Evolutionary conservation across 2,797 vertebrate genomes (phyloP), one percentile per base, ranked within the genome.

Genomic region (Sebastes umbrosus): DNA sequence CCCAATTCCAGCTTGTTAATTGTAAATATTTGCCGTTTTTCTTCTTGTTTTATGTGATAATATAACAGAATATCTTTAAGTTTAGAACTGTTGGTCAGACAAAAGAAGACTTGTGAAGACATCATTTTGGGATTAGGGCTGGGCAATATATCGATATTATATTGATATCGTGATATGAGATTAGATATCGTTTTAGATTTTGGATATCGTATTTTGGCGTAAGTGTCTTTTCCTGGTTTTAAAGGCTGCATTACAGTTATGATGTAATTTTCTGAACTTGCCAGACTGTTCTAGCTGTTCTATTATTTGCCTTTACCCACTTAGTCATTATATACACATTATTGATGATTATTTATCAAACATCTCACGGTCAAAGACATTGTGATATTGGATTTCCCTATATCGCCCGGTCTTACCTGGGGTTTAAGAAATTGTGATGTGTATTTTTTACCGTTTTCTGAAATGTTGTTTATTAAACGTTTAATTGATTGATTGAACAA

Each of bases 321-420:
- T 46, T 46, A 46, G 39, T 43, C 6, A 43, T 43, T 43, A 1
- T 16, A 43, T 43, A 1, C 39, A 43, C 39, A 43, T 43, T 43
- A 43, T 6, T 43, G 13, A 16, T 43, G 39, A 43, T 43, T 43
- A 43, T 43, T 43, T 0, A 43, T 43, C 39, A 43, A 43, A 46
- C 14, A 16, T 46, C 43, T 46, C 43, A 46, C 1, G 39, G 39
- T 43, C 39, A 43, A 43, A 43, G 0, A 46, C 14, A 46, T 18
- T 1, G 14, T 18, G 43, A 46, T 46, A 46, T 16, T 46, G 0
- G 43, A 46, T 46, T 46, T 46, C 43, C 46, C 43, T 43, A 46
- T 46, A 46, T 46, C 43, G 43, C 43, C 43, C 43, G 0, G 43
- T 16, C 43, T 0, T 46, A 1, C 14, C 0, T 46, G 43, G 14